phyloP scores from a whole-genome alignment of 2,888 invertebrate genomes.

The Acrobasis repandana region DNA sequence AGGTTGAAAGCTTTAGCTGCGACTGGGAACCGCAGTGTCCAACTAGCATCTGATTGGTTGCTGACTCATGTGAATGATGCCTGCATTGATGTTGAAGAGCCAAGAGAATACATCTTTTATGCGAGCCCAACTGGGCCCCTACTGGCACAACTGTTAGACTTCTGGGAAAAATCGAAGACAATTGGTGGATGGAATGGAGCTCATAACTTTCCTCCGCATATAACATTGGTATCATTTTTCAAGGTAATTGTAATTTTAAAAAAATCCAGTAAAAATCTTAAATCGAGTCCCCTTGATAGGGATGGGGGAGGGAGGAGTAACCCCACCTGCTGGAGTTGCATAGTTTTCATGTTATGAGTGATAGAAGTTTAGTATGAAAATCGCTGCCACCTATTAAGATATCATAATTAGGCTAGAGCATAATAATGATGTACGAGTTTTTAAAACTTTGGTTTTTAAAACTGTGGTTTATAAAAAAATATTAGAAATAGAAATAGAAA shows the following conservation, averaged over 20 bases:
- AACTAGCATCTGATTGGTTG: constrained; percentile 95
- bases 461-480: too few species aligned
- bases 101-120: constrained; percentile 94
- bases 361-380: too few species aligned
- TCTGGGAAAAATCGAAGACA: constrained; percentile 89
- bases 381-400: too few species aligned
- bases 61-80: constrained; percentile 94
- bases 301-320: too few species aligned
- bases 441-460: too few species aligned
- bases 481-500: too few species aligned
- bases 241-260: constrained; percentile 87
- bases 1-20: constrained; percentile 95
- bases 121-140: constrained; percentile 92
- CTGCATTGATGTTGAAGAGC: constrained; percentile 88
- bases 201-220: constrained; percentile 94
- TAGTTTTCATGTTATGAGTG: too few species aligned
- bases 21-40: constrained; percentile 93
- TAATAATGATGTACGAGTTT: too few species aligned
- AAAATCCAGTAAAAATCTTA: too few species aligned
- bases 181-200: constrained; percentile 94
- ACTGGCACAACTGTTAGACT: constrained; percentile 87
- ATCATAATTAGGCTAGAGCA: too few species aligned
- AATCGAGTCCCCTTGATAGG: too few species aligned
- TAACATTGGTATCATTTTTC: constrained; percentile 94
- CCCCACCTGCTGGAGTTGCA: too few species aligned